Evolutionary conservation across 2,888 invertebrate species (phyloP), one percentile per base, ranked within the genome.

Genomic region (Noctua pronuba): DNA sequence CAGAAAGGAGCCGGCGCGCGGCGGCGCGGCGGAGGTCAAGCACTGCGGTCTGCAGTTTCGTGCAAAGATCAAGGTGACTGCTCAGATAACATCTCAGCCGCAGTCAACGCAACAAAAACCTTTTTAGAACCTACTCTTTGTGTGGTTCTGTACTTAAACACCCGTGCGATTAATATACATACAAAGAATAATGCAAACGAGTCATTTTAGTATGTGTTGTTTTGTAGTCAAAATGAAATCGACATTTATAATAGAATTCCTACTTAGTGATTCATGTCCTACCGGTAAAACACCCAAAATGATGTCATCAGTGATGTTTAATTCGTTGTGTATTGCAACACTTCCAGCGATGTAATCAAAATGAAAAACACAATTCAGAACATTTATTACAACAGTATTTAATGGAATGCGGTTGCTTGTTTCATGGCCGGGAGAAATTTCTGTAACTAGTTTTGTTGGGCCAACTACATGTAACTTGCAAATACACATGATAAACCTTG

Each of bases 31-130:
- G 88, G 92, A 94, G 95, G 94, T 93, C 93, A 92, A 88, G 77
- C 83, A 77, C 86, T 85, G 81, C 73, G 87, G 86, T 89, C 78
- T 86, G 89, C 88, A 85, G 90, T 90, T 92, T 87, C 80, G 83
- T 83, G 80, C 83, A 94, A 94, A 95, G 94, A 94, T 95, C 95
- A 95, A 95, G 95, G 95, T 92, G 89, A 93, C 79, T 87, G 83
- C 86, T 85, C 86, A 91, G 90, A 93, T 92, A 91, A 85, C 86
- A 91, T 92, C 89, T 77, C 52, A 55, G 82, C 84, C 86, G 84
- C 87, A 76, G 72, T 82, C 86, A 78, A 80, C 78, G 80, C 75
- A 80, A 84, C 82, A 84, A 85, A 86, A 87, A 88, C 83, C 86
- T 85, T 82, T 82, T 80, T 79, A 77, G 55, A 41, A 44, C 65